Evolutionary conservation across 2,797 vertebrate genomes (phyloP).

Genomic region (Sebastes taczanowskii): DNA sequence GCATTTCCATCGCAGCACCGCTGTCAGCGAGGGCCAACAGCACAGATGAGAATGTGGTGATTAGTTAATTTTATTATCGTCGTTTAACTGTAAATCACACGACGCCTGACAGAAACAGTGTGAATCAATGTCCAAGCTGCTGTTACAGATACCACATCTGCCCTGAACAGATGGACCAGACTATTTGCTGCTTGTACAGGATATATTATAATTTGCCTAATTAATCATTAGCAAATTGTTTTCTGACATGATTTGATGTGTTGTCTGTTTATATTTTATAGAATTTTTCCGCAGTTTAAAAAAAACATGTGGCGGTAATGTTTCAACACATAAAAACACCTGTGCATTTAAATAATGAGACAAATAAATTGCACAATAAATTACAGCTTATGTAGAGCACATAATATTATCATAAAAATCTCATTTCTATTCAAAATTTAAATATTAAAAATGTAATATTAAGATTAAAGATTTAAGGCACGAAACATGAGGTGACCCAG

Average conservation of each 20-base stretch:
- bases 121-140: not conserved
- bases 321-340: not conserved
- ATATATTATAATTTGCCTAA: slow-evolving; percentile 2
- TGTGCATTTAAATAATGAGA: not conserved
- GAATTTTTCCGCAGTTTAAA: not conserved
- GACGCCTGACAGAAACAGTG: slow-evolving; percentile 33
- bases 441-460: not conserved
- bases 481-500: not conserved
- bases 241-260: not conserved
- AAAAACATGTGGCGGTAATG: not conserved
- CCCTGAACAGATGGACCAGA: slow-evolving; percentile 2
- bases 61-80: slow-evolving; percentile 64
- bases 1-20: slow-evolving; percentile 2
- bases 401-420: not conserved
- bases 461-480: not conserved
- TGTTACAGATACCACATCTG: not conserved
- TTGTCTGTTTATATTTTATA: not conserved
- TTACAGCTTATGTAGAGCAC: not conserved
- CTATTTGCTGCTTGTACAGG: not conserved
- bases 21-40: slow-evolving; percentile 54
- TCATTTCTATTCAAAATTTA: not conserved
- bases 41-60: slow-evolving; percentile 68
- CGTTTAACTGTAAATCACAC: slow-evolving; percentile 67
- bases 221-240: not conserved
- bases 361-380: not conserved